Conservation (phyloP, 2,113 vertebrate genomes). For the Strix uralensis region DNA sequence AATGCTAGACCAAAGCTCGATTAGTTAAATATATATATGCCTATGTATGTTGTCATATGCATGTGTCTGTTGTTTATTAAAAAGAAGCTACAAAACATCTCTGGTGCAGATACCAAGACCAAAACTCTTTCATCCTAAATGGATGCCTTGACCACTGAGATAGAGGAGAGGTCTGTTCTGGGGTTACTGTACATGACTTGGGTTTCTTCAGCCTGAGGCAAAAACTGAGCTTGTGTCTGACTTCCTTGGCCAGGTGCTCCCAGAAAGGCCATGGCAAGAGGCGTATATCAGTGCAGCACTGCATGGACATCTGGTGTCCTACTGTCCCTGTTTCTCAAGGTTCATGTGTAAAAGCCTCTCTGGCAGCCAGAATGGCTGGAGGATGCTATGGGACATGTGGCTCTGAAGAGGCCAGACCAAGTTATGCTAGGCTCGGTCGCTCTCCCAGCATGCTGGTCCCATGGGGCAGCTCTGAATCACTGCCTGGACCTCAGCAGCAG, state of each 20-base stretch:
- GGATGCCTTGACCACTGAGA: neutral
- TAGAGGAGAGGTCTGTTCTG: neutral
- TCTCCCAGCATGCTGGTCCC: neutral
- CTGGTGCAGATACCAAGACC: neutral
- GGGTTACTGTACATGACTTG: neutral
- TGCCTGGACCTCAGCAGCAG: accelerated
- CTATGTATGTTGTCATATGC: neutral
- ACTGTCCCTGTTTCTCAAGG: neutral
- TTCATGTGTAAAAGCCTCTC: neutral
- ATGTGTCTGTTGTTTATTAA: neutral
- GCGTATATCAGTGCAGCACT: neutral
- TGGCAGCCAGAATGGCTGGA: neutral
- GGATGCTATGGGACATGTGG: neutral
- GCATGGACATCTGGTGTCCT: neutral
- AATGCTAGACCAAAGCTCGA: neutral
- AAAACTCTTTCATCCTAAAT: neutral
- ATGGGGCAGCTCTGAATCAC: neutral
- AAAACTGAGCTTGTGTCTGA: neutral
- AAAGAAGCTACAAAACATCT: neutral
- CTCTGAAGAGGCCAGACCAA: neutral
- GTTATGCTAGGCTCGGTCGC: neutral
- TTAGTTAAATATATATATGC: neutral
- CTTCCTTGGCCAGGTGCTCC: neutral
- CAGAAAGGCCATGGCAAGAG: neutral
- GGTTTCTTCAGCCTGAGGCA: neutral